Base-by-base conservation (phyloP, 2,113 vertebrate species). In the Pollimyrus isidori region DNA sequence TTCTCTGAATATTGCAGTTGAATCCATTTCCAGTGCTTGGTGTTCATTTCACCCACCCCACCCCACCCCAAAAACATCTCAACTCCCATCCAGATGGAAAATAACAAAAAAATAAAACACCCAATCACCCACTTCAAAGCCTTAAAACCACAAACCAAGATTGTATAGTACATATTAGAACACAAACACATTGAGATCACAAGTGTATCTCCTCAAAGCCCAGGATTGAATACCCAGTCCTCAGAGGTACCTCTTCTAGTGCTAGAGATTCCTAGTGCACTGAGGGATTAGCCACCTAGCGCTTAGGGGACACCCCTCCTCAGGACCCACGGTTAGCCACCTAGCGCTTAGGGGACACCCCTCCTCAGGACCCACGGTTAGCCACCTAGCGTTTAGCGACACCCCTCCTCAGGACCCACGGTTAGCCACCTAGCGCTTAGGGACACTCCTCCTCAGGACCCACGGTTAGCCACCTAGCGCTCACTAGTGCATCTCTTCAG, bases 1-100 rank as follows among this genome's bases (percentile, higher is more conserved):
- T 90, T 87, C 88, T 56, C 92, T 89, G 90, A 91, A 94, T 94
- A 91, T 93, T 92, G 87, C 90, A 92, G 88, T 92, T 91, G 87
- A 92, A 91, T 92, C 92, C 92, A 91, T 93, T 88, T 93, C 94
- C 94, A 94, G 93, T 94, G 94, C 94, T 93, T 90, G 19, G 83
- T 90, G 87, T 89, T 91, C 73, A 90, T 94, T 92, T 90, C 88
- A 13, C 90, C 90, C 82, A 88, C 76, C 91, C 91, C 89, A 92
- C 49, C 50, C 73, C 9, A 0, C 86, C 15, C 26, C 30, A 42
- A 3, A 62, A 65, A 45, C 30, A 58, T 35, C 19, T 39, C 5
- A 53, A 87, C 7, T 7, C 35, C 17, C 21, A 23, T 89, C 19
- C n/a, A 87, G 82, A 87, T 87, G 69, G 92, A 91, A 93, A 89